These are phyloP conservation scores for Ornithoptera priamus DNA, from an alignment of 2,888 invertebrate genomes.

Conservation along the genomic window DNA sequence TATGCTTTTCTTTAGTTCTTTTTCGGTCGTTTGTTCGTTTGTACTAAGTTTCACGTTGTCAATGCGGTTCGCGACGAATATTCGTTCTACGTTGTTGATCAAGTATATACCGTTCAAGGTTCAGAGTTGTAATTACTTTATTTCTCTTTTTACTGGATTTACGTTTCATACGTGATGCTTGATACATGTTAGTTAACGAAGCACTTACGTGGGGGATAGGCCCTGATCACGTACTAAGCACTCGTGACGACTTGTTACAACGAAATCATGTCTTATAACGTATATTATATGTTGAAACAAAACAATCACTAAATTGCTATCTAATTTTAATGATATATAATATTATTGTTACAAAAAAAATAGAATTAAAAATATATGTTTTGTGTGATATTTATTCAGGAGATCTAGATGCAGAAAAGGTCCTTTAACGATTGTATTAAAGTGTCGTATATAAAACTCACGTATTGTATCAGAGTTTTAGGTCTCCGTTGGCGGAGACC, in stretches of 20 bases:
- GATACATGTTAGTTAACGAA: constrained; percentile 6
- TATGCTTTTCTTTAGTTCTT: too few relatives aligned
- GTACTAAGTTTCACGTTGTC: background rate
- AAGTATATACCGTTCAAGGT: constrained; percentile 23
- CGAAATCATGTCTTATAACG: background rate
- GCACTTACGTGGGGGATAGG: constrained; percentile 2
- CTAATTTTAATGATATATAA: too few relatives aligned
- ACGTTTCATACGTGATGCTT: constrained; percentile 16
- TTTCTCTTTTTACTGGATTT: constrained; percentile 25
- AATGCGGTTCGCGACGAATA: background rate
- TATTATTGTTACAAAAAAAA: too few relatives aligned
- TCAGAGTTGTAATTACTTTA: constrained; percentile 27
- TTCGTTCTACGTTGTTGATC: constrained; percentile 9
- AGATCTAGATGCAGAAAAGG: too few relatives aligned
- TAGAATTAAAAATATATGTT: too few relatives aligned
- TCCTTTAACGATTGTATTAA: too few relatives aligned
- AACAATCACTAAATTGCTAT: background rate
- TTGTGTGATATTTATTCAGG: too few relatives aligned
- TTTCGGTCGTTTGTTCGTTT: too few relatives aligned
- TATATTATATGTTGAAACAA: constrained; percentile 1
- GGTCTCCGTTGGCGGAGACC: too few relatives aligned
- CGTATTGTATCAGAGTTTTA: too few relatives aligned
- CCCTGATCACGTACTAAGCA: constrained; percentile 9
- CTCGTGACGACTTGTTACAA: background rate
- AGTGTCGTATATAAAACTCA: too few relatives aligned